These are phyloP conservation scores for Lepus timidus DNA, from an alignment of 2,113 vertebrate species.

Conservation along the genomic window DNA sequence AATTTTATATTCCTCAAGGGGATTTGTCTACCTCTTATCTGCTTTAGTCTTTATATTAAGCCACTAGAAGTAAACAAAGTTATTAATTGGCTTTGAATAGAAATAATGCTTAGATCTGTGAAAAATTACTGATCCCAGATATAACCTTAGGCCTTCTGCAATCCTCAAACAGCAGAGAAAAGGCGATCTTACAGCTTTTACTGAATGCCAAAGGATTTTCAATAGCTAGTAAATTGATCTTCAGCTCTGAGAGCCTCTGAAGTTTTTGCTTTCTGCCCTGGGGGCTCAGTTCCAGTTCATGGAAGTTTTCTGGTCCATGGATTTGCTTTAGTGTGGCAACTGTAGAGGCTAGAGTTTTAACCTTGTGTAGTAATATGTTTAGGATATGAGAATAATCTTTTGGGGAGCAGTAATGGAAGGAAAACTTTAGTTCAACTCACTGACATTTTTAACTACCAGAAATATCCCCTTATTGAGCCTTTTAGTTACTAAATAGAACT, in stretches of 20 bases:
- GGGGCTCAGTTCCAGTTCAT: constrained; percentile 12
- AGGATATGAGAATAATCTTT: constrained; percentile 1
- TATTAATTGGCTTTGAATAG: constrained; percentile 61
- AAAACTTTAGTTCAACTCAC: not conserved
- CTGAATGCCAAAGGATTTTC: constrained; percentile 63
- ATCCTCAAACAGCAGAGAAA: constrained; percentile 43
- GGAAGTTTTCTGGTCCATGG: not conserved
- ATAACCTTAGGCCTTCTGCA: constrained; percentile 56
- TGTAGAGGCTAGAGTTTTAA: not conserved
- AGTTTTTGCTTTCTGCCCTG: constrained; percentile 36
- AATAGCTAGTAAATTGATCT: constrained; percentile 58
- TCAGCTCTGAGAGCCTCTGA: not conserved
- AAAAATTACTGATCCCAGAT: constrained; percentile 50
- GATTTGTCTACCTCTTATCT: not conserved
- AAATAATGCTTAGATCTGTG: constrained; percentile 64
- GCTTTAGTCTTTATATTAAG: constrained; percentile 52
- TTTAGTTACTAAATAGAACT: constrained; percentile 14
- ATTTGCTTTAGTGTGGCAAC: constrained; percentile 23
- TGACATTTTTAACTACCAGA: not conserved
- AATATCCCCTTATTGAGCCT: not conserved
- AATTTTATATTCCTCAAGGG: constrained; percentile 57
- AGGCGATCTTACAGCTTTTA: constrained; percentile 49
- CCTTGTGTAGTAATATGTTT: not conserved
- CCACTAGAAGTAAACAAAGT: constrained; percentile 51
- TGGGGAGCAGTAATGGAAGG: not conserved